A percentile compares a stretch with the other conserved stretches of the same genome.
These are phyloP conservation scores for Agapetus fuscipes DNA, from an alignment of 2,888 invertebrate genomes.

Conservation along the genomic window DNA sequence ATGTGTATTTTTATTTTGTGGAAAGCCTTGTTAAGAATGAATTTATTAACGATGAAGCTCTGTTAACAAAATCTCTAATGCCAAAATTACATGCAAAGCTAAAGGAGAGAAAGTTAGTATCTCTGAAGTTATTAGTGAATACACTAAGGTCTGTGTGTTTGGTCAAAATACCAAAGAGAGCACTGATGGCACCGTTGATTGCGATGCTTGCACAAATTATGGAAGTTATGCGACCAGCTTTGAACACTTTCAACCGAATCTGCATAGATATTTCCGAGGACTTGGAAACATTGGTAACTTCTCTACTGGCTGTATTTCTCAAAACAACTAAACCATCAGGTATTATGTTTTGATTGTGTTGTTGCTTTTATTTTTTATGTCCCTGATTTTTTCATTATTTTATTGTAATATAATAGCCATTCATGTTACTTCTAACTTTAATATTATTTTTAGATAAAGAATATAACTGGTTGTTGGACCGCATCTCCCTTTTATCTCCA, in stretches of 20 bases:
- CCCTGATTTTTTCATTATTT: too few relatives aligned
- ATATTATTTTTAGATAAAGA: slow-evolving; percentile 34
- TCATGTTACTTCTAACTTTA: too few relatives aligned
- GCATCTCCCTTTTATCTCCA: slow-evolving; percentile 31
- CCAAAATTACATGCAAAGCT: slow-evolving; percentile 3
- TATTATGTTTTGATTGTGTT: too few relatives aligned
- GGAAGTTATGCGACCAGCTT: slow-evolving; percentile 33
- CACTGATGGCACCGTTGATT: slow-evolving; percentile 35
- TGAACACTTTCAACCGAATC: slow-evolving; percentile 28
- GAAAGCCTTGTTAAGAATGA: slow-evolving; percentile 7
- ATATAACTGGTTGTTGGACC: slow-evolving; percentile 33
- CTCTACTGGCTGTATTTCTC: slow-evolving; percentile 24
- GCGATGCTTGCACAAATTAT: slow-evolving; percentile 37
- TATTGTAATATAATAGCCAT: too few relatives aligned
- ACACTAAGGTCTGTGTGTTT: too few relatives aligned
- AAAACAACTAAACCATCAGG: slow-evolving; percentile 7
- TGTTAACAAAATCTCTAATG: slow-evolving; percentile 7
- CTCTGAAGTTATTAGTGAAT: too few relatives aligned
- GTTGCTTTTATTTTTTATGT: too few relatives aligned
- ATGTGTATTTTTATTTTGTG: slow-evolving; percentile 8
- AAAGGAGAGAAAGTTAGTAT: too few relatives aligned
- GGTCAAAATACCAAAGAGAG: too few relatives aligned
- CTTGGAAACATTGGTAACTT: too few relatives aligned
- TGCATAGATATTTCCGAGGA: too few relatives aligned
- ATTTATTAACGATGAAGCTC: slow-evolving; percentile 3